These are phyloP conservation scores for Aromia moschata DNA, from an alignment of 2,888 invertebrate genomes.

Conservation along the genomic window DNA sequence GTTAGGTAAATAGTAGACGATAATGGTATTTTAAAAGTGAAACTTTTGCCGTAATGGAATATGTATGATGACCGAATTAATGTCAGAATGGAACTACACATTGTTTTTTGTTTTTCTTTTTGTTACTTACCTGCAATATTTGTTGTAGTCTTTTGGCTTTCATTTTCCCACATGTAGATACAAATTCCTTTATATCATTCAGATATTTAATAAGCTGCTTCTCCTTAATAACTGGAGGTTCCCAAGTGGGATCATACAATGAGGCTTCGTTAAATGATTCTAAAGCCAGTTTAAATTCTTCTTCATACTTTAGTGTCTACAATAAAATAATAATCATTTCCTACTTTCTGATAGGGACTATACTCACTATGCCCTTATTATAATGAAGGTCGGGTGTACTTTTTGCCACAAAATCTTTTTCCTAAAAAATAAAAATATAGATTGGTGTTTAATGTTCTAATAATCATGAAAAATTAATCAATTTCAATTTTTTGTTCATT, in stretches of 20 bases:
- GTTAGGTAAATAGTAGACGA: no score
- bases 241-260: conserved; percentile 81
- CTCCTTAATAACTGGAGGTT: conserved; percentile 71
- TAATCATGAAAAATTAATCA: no score
- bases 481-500: no score
- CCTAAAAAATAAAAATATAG: conserved; percentile 62
- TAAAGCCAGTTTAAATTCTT: conserved; percentile 76
- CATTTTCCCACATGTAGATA: conserved; percentile 75
- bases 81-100: no score
- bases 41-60: no score
- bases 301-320: conserved; percentile 82
- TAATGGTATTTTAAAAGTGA: no score
- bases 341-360: conserved; percentile 4
- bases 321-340: no score
- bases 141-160: conserved; percentile 77
- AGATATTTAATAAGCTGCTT: conserved; percentile 73
- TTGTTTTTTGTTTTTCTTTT: no score
- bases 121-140: conserved; percentile 74
- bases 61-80: no score
- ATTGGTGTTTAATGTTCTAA: no score
- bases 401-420: conserved; percentile 74
- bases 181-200: conserved; percentile 70
- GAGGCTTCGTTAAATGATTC: conserved; percentile 74
- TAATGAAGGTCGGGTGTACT: conserved; percentile 83
- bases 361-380: conserved; percentile 83